Conservation (phyloP, 1,140 invertebrate genomes). For the Grapholita molesta region DNA sequence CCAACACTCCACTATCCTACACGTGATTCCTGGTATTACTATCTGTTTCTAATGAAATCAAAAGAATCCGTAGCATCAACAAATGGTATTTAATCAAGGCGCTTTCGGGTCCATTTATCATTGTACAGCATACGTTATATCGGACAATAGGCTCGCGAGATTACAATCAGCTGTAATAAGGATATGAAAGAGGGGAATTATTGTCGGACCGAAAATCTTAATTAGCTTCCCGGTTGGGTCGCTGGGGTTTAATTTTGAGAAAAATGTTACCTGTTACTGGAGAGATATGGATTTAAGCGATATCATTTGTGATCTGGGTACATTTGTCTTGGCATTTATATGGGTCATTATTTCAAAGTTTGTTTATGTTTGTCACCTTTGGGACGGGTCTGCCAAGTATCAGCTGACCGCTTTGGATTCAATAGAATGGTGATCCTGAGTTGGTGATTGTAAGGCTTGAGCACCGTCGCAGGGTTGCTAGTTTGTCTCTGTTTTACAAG, state of each 20-base stretch:
- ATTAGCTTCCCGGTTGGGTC: conserved; percentile 26
- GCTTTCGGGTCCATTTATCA: conserved; percentile 31
- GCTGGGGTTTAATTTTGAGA: conserved; percentile 13
- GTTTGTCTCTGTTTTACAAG: too few species aligned
- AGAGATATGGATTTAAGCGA: neutral
- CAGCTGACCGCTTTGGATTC: too few species aligned
- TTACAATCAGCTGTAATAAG: conserved; percentile 34
- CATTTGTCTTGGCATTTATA: too few species aligned
- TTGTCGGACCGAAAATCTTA: conserved; percentile 29
- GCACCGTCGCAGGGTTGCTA: too few species aligned
- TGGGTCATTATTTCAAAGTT: too few species aligned
- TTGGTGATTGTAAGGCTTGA: too few species aligned
- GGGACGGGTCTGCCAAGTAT: too few species aligned
- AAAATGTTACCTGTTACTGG: neutral
- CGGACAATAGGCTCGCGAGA: conserved; percentile 36
- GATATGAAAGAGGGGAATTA: conserved; percentile 20
- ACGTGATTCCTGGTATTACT: too few species aligned
- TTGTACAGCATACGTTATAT: conserved; percentile 28
- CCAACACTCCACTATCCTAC: too few species aligned
- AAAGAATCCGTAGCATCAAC: neutral
- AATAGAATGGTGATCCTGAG: too few species aligned
- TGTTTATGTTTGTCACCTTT: too few species aligned
- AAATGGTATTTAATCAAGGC: conserved; percentile 2
- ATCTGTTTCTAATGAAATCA: conserved; percentile 6
- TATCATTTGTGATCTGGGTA: neutral